phyloP scores from a whole-genome alignment of 2,888 invertebrate species.

The Zhuqinia jingwanae region DNA sequence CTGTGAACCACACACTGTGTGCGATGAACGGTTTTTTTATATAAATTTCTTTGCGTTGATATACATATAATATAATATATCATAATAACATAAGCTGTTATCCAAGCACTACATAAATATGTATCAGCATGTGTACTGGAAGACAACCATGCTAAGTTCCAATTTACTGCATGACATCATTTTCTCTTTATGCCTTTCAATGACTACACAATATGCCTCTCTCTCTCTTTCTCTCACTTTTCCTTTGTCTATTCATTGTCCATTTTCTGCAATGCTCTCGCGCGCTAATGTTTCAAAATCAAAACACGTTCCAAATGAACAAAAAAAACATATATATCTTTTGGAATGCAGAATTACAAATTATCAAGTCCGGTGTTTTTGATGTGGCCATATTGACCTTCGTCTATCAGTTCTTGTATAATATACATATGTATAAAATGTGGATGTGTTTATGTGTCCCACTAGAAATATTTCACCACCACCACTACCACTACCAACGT shows the following conservation, averaged over 20 bases:
- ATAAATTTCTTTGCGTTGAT: too few species aligned
- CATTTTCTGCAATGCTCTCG: not conserved
- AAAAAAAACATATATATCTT: not conserved
- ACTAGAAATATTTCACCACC: too few species aligned
- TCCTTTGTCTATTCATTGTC: not conserved
- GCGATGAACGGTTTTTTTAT: too few species aligned
- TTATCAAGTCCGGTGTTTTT: slow-evolving; percentile 21
- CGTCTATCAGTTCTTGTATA: slow-evolving; percentile 12
- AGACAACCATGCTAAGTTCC: slow-evolving; percentile 29
- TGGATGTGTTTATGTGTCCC: too few species aligned
- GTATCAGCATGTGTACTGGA: not conserved
- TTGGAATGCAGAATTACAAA: slow-evolving; percentile 21
- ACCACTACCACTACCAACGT: too few species aligned
- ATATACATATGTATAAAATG: too few species aligned
- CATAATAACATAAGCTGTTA: not conserved
- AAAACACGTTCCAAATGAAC: slow-evolving; percentile 51
- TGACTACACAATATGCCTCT: slow-evolving; percentile 37
- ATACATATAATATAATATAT: too few species aligned
- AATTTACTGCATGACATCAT: slow-evolving; percentile 58
- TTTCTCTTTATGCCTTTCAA: slow-evolving; percentile 3
- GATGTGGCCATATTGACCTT: slow-evolving; percentile 3
- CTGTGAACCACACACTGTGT: too few species aligned
- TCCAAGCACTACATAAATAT: not conserved
- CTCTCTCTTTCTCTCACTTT: not conserved
- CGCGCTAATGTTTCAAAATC: slow-evolving; percentile 25